Evolutionary conservation across 2,888 invertebrate species (phyloP).

Genomic region (Chesias legatella): DNA sequence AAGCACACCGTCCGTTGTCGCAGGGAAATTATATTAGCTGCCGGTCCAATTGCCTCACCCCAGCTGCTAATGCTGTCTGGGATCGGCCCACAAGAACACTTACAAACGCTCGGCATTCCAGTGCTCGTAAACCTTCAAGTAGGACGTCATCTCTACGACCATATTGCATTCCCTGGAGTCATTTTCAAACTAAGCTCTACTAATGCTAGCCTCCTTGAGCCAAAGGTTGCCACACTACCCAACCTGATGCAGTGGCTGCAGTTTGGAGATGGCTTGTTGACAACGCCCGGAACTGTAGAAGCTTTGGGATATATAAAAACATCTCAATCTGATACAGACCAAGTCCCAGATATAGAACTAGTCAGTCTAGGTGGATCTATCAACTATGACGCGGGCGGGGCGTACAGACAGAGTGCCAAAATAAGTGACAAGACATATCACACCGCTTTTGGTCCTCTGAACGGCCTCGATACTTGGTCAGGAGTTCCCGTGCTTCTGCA

Average conservation of each 20-base stretch:
- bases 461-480: slow-evolving; percentile 80
- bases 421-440: slow-evolving; percentile 79
- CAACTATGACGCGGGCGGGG: slow-evolving; percentile 79
- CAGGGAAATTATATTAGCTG: slow-evolving; percentile 91
- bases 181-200: slow-evolving; percentile 66
- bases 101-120: slow-evolving; percentile 80
- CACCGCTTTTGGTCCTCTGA: slow-evolving; percentile 77
- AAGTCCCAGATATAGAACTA: slow-evolving; percentile 84
- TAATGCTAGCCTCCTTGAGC: slow-evolving; percentile 63
- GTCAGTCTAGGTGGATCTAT: slow-evolving; percentile 83
- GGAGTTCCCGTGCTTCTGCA: slow-evolving; percentile 86
- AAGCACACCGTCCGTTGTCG: slow-evolving; percentile 80
- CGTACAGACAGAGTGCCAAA: slow-evolving; percentile 77
- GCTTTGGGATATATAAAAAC: slow-evolving; percentile 83
- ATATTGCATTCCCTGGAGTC: slow-evolving; percentile 77
- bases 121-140: slow-evolving; percentile 83
- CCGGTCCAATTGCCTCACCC: slow-evolving; percentile 93
- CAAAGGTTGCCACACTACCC: slow-evolving; percentile 61
- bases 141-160: slow-evolving; percentile 84
- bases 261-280: slow-evolving; percentile 77
- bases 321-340: slow-evolving; percentile 71
- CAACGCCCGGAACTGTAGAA: slow-evolving; percentile 84
- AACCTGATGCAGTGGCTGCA: slow-evolving; percentile 70
- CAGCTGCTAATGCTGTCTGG: slow-evolving; percentile 96
- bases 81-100: slow-evolving; percentile 79